Base-by-base conservation (phyloP, 2,113 vertebrate genomes). In the Micromys minutus region DNA sequence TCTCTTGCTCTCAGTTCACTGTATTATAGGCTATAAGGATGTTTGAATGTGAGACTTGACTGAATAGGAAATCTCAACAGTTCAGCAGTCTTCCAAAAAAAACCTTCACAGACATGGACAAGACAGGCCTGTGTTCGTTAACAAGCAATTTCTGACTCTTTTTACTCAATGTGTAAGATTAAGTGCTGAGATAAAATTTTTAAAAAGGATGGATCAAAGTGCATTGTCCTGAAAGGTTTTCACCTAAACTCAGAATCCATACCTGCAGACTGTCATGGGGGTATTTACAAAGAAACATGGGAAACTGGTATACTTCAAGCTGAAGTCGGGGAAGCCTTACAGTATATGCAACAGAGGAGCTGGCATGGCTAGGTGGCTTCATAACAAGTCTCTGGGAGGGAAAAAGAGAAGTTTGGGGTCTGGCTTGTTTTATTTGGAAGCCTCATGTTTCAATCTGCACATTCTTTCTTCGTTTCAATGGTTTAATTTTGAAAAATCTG, bases 401-500 rank as follows among this genome's bases (percentile, higher is more conserved):
- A 89, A 79, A 45, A n/a, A 59, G 55, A 75, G 55, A 89, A 36
- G 24, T 16, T 47, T 29, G 21, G 74, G n/a, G 45, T 16, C 24
- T 55, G 61, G 3, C 45, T 90, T 26, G 26, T 83, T 92, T 93
- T 65, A 45, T 50, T 75, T 45, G 42, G 36, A 93, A 88, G 16
- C 77, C 75, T 81, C 0, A 0, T 34, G 34, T 10, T 93, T 93
- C 12, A 22, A 31, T 76, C 34, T 76, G 61, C 1, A 10, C 47
- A 84, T 93, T 71, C 79, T 90, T 96, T 93, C 67, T 90, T 6
- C 79, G 69, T 90, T 96, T 92, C 75, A 89, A 77, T 88, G 42
- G 15, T 61, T 93, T 80, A 57, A 31, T 57, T 57, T 84, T 94
- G 87, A 79, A 10, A 71, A 79, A 92, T 84, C 29, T 67, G 29